Conservation (phyloP, 2,888 invertebrate species). For the Amiota communis region DNA sequence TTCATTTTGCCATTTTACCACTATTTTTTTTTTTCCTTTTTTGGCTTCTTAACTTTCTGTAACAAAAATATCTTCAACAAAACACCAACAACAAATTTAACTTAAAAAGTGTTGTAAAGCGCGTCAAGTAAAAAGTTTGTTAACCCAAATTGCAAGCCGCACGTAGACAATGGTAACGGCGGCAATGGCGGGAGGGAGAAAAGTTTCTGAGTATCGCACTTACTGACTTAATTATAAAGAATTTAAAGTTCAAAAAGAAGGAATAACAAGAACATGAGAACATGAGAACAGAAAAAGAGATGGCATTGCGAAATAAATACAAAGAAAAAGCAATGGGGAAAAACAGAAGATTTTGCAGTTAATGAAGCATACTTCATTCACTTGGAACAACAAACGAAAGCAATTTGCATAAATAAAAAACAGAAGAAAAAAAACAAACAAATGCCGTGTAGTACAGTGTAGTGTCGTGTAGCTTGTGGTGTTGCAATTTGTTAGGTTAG, state of each 20-base stretch:
- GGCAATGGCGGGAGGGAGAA: constrained; percentile 24
- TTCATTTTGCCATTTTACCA: constrained; percentile 21
- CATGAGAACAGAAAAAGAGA: too few relatives aligned
- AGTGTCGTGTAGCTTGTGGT: background rate
- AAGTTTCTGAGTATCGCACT: constrained; percentile 20
- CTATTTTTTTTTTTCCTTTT: constrained; percentile 24
- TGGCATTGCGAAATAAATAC: background rate
- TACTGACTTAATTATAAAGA: constrained; percentile 65
- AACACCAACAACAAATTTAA: constrained; percentile 11
- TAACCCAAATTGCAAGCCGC: constrained; percentile 56
- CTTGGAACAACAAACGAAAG: constrained; percentile 36
- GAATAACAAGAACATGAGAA: too few relatives aligned
- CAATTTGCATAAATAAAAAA: constrained; percentile 61
- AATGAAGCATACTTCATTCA: constrained; percentile 33
- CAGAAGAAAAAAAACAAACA: background rate
- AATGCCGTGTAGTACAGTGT: background rate
- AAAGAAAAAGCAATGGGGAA: background rate
- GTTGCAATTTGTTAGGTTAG: background rate
- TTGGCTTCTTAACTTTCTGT: background rate
- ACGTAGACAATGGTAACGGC: constrained; percentile 50
- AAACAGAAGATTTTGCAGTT: constrained; percentile 39
- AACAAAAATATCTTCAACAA: constrained; percentile 32
- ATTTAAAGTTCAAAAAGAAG: constrained; percentile 44
- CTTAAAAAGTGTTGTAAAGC: constrained; percentile 15
- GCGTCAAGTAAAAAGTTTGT: constrained; percentile 46